Evolutionary conservation across 2,888 invertebrate species (phyloP), one percentile per base, ranked within the genome.

Genomic region (Meiosimyza platycephala): DNA sequence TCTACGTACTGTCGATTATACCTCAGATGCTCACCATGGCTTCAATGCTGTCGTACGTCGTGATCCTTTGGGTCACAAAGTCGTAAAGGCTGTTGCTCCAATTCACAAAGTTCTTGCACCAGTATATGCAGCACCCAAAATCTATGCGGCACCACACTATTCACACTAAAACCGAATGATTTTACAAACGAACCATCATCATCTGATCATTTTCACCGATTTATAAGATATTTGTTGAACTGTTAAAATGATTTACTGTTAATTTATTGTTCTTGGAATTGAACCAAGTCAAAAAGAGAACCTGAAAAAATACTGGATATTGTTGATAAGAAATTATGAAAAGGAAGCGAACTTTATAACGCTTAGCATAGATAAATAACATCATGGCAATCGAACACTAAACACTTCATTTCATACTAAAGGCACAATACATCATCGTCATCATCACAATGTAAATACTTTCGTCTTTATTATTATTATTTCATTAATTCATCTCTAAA

Each of bases 1-100:
- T 76, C 86, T 88, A 76, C 87, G 90, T 74, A 88, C 87, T 62
- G 90, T 90, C 55, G 89, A 90, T 76, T 90, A 90, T 81, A 88
- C 88, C 63, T 89, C 90, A 60, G 90, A 90, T 82, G 86, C 88
- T 40, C 88, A 88, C 78, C 89, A 88, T 75, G 90, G 90, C 67
- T 90, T 90, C 85, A 90, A 90, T 80, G 90, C 90, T 40, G 86
- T 90, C 51, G 90, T 90, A 6, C 88, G 88, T 76, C 89, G 88
- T 74, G 89, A 89, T 78, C 89, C 89, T 1, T 82, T 86, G 28
- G 86, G 84, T 4, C 86, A 86, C 0, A 85, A 86, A 78, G 82
- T 86, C 12, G 75, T 84, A 6, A 85, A 85, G 74, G 86, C 87
- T 69, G 79, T 85, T 63, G 84, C 86, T 15, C 86, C 86, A 12